Conservation (phyloP, 2,113 vertebrate species). For the Rhea pennata region DNA sequence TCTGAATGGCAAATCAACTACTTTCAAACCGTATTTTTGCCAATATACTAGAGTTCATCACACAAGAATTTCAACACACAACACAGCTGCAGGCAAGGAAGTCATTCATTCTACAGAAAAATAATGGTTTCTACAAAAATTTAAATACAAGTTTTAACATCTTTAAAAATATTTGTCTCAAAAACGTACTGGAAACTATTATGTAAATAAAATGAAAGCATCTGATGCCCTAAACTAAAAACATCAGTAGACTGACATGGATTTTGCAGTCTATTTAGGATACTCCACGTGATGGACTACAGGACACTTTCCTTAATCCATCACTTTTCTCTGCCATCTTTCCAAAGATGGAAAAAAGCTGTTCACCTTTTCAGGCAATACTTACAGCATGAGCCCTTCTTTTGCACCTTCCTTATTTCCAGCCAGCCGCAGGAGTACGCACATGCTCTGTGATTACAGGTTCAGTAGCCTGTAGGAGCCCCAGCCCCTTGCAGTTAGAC, state of each 20-base stretch:
- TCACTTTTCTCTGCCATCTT: neutral
- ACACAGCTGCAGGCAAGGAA: constrained; percentile 13
- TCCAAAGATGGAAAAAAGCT: neutral
- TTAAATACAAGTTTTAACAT: neutral
- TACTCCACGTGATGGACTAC: neutral
- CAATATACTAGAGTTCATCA: neutral
- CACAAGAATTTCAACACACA: neutral
- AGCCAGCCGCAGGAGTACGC: neutral
- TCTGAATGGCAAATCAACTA: neutral
- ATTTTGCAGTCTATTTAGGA: neutral
- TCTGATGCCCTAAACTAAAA: neutral
- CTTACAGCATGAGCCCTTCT: neutral
- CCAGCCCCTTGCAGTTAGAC: neutral
- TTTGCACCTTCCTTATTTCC: neutral
- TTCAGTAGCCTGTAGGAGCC: neutral
- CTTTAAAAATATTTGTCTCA: neutral
- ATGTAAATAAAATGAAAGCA: neutral
- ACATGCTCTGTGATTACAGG: too few relatives aligned
- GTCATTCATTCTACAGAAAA: neutral
- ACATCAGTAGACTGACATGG: neutral
- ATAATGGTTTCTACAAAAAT: neutral
- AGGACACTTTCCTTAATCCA: neutral
- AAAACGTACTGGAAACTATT: neutral
- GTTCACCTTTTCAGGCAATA: neutral
- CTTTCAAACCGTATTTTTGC: neutral